Evolutionary conservation across 2,888 invertebrate genomes (phyloP).

Genomic region (Napeogenes inachia): DNA sequence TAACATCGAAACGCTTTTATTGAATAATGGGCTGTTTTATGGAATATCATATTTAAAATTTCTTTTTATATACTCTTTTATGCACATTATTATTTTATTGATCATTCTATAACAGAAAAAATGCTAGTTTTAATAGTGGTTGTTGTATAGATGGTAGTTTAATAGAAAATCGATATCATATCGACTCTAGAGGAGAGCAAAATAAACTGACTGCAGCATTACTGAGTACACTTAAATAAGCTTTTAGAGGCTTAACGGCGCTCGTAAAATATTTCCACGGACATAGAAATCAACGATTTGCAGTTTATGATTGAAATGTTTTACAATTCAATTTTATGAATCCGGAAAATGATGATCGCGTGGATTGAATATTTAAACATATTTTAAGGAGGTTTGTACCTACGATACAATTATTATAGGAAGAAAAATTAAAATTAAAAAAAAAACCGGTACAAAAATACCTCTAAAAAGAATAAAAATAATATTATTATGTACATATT

Average conservation of each 20-base stretch:
- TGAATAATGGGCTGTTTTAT: constrained; percentile 18
- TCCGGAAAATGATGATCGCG: constrained; percentile 14
- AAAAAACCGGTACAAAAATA: too few species aligned
- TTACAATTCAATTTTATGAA: constrained; percentile 13
- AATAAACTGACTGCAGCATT: constrained; percentile 14
- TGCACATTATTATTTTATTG: too few species aligned
- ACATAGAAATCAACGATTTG: constrained; percentile 36
- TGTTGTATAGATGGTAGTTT: not conserved
- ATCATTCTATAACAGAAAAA: too few species aligned
- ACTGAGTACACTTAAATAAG: constrained; percentile 12
- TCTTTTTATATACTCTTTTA: too few species aligned
- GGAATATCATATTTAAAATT: not conserved
- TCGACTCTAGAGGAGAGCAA: constrained; percentile 10
- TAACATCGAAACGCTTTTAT: constrained; percentile 28
- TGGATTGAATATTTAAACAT: too few species aligned
- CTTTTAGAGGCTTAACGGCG: constrained; percentile 34
- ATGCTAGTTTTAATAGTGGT: not conserved
- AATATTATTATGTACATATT: too few species aligned
- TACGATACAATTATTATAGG: too few species aligned
- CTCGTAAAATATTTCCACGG: constrained; percentile 39
- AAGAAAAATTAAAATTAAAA: too few species aligned
- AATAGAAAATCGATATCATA: constrained; percentile 3
- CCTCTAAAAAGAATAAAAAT: too few species aligned
- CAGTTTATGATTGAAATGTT: constrained; percentile 38
- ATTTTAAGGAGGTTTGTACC: too few species aligned